Conservation (phyloP, 2,113 vertebrate species). For the Actinemys pallida region DNA sequence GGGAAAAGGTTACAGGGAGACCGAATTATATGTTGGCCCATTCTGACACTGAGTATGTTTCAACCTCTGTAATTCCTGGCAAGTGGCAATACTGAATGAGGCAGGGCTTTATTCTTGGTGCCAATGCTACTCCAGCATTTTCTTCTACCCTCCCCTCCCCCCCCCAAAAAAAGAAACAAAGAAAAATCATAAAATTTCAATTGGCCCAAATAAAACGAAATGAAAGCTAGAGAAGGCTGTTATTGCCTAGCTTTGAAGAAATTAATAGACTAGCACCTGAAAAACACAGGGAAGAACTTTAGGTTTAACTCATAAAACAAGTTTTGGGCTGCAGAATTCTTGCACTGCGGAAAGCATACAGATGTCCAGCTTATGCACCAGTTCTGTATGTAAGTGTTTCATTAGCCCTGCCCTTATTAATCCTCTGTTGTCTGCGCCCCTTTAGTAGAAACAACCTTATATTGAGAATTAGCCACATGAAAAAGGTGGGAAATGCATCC, state of each 20-base stretch:
- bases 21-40: background rate
- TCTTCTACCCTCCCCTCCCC: background rate
- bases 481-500: background rate
- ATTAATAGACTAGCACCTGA: slow-evolving; percentile 36
- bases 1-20: background rate
- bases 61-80: slow-evolving; percentile 7
- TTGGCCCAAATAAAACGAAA: slow-evolving; percentile 4
- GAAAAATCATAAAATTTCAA: slow-evolving; percentile 41
- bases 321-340: background rate
- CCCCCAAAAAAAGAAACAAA: background rate
- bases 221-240: slow-evolving; percentile 9
- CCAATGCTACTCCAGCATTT: background rate
- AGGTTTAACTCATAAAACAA: background rate
- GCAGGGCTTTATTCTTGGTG: slow-evolving; percentile 41
- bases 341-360: background rate
- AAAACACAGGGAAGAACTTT: slow-evolving; percentile 17
- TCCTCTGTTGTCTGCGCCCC: background rate
- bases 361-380: background rate
- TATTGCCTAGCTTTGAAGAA: slow-evolving; percentile 39
- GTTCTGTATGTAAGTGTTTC: background rate
- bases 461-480: background rate
- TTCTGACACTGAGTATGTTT: slow-evolving; percentile 8
- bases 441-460: background rate
- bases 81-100: background rate
- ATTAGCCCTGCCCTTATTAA: background rate